phyloP scores from a whole-genome alignment of 2,113 vertebrate species.

The Trogon surrucura region DNA sequence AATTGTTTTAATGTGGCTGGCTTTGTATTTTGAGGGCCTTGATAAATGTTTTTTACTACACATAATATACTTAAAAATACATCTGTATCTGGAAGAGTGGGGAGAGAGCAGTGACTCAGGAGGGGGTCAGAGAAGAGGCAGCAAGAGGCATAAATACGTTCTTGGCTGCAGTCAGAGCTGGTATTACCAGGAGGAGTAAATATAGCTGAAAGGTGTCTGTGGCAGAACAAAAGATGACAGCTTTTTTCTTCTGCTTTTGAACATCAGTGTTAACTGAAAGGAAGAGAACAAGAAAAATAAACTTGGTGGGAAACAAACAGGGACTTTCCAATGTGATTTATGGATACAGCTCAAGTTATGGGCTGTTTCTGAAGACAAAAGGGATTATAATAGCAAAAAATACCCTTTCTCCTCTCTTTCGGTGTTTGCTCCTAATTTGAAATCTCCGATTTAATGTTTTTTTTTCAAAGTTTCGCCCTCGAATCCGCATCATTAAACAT shows the following conservation, averaged over 20 bases:
- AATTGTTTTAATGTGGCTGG: neutral
- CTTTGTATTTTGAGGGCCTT: neutral
- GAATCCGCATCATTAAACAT: neutral
- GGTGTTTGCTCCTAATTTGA: neutral
- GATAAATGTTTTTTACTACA: neutral
- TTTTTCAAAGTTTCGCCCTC: neutral
- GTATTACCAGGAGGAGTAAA: neutral
- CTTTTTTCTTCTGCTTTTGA: neutral
- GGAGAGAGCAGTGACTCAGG: neutral
- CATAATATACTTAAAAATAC: neutral
- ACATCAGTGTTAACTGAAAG: neutral
- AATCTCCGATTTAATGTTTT: neutral
- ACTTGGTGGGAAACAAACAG: neutral
- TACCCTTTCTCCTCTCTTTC: neutral
- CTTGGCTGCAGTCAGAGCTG: neutral
- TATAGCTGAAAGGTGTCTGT: neutral
- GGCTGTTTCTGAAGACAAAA: neutral
- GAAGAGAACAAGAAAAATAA: neutral
- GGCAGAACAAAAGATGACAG: neutral
- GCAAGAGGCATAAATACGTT: neutral
- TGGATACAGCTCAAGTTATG: neutral
- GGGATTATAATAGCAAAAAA: neutral
- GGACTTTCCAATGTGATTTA: neutral
- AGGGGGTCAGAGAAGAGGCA: neutral
- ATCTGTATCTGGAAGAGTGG: neutral